phyloP scores from a whole-genome alignment of 1,140 invertebrate species.

The Thrips palmi region DNA sequence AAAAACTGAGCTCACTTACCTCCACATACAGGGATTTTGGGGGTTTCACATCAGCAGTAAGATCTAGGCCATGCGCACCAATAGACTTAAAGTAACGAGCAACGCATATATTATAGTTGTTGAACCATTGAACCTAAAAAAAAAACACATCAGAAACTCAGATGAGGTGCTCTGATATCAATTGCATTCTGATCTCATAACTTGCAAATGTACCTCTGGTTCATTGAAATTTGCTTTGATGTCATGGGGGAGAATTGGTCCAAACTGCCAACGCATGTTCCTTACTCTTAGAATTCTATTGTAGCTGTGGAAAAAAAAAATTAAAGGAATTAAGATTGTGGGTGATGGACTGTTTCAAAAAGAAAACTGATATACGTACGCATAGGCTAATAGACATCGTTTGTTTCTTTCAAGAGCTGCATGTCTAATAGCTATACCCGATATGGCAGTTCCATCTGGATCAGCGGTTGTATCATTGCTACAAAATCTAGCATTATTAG shows the following conservation, averaged over 20 bases:
- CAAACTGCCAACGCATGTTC: slow-evolving; percentile 82
- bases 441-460: slow-evolving; percentile 27
- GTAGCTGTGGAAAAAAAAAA: slow-evolving; percentile 28
- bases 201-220: slow-evolving; percentile 35
- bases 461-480: slow-evolving; percentile 15
- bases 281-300: slow-evolving; percentile 62
- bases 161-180: not conserved
- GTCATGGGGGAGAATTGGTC: slow-evolving; percentile 70
- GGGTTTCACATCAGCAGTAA: slow-evolving; percentile 74
- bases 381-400: slow-evolving; percentile 72
- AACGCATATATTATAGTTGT: slow-evolving; percentile 67
- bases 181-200: not conserved
- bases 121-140: slow-evolving; percentile 57
- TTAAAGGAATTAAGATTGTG: slow-evolving; percentile 3
- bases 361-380: slow-evolving; percentile 30
- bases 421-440: slow-evolving; percentile 63
- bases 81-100: slow-evolving; percentile 79
- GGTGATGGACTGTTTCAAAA: not conserved
- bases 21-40: slow-evolving; percentile 86
- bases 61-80: slow-evolving; percentile 61
- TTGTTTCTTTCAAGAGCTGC: slow-evolving; percentile 73
- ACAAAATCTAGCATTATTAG: not conserved
- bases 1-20: slow-evolving; percentile 24
- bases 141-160: slow-evolving; percentile 5
- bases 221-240: slow-evolving; percentile 62